A percentile compares a stretch with the other conserved stretches of the same genome.
phyloP scores from a whole-genome alignment of 1,140 invertebrate species.

The Diuraphis noxia region DNA sequence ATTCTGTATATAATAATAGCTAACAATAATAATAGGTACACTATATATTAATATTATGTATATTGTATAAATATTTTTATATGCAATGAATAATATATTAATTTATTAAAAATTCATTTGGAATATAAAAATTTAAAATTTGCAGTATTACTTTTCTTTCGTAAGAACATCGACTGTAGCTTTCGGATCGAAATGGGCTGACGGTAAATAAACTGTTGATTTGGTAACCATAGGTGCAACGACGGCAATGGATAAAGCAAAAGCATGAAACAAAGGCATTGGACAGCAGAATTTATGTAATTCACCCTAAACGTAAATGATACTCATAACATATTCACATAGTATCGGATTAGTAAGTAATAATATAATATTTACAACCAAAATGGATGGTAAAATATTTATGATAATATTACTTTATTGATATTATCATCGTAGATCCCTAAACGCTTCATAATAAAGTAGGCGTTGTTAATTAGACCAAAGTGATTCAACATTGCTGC shows the following conservation, averaged over 20 bases:
- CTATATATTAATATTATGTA: too few species aligned
- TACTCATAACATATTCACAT: background rate
- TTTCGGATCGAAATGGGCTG: slow-evolving; percentile 70
- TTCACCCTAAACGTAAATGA: slow-evolving; percentile 37
- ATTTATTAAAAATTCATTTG: too few species aligned
- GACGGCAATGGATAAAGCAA: slow-evolving; percentile 75
- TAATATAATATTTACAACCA: background rate
- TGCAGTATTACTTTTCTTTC: slow-evolving; percentile 68
- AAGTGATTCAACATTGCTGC: slow-evolving; percentile 81
- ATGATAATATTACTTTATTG: background rate
- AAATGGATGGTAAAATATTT: background rate
- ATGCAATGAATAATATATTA: too few species aligned
- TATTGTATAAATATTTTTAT: too few species aligned
- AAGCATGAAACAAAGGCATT: slow-evolving; percentile 91
- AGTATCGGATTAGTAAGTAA: background rate
- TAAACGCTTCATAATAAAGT: slow-evolving; percentile 58
- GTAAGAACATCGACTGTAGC: slow-evolving; percentile 70
- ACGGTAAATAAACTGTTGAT: slow-evolving; percentile 72
- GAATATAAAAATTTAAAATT: too few species aligned
- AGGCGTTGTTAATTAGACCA: slow-evolving; percentile 84
- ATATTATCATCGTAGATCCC: background rate
- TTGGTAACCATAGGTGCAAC: slow-evolving; percentile 68
- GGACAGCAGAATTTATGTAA: slow-evolving; percentile 70
- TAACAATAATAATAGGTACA: too few species aligned
- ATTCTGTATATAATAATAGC: background rate